Base-by-base conservation (phyloP, 2,888 invertebrate genomes). In the Panopea generosa region DNA sequence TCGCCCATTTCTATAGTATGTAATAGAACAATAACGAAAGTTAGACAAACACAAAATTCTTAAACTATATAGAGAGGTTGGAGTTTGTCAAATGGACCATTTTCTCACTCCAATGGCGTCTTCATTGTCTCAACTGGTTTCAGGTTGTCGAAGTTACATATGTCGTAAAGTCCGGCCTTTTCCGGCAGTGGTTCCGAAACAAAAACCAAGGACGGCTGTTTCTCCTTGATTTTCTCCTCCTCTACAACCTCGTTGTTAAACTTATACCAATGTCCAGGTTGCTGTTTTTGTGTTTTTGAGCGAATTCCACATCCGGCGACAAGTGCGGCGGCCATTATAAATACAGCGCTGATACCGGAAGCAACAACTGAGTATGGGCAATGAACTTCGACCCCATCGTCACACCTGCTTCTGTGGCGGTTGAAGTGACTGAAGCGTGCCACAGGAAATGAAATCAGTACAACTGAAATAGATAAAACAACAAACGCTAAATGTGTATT, bases 151-250 rank as follows among this genome's bases (percentile, higher is more conserved):
- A 67, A 73, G 33, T 70, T 56, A 29, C 62, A 62, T 24, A 68
- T 52, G 18, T 74, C 78, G 24, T 69, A 65, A 16, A 74, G 38
- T 4, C 74, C 74, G 2, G 78, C 55, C 26, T 79, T 79, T 4
- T 45, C 69, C 47, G 73, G 76, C 33, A 76, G 76, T 27, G 76
- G 69, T 47, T 80, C 80, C 7, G 65, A 52, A 27, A 59, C 24
- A 56, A 80, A 80, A 27, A 73, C 76, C 43, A 80, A 55, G 16
- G 56, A 57, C 20, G 76, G 70, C 26, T 68, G 65, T 50, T 69
- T 69, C 22, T 50, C 38, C 24, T 75, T 63, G 2, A 14, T 26
- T 3, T 49, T 61, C 2, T 60, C 16, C 27, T 70, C 69, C 2
- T 33, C 11, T 11, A 11, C 33, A 11, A 69, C 43, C n/a, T 76